Evolutionary conservation across 2,888 invertebrate genomes (phyloP), one percentile per base, ranked within the genome.

Genomic region (Drosophila setosimentum): DNA sequence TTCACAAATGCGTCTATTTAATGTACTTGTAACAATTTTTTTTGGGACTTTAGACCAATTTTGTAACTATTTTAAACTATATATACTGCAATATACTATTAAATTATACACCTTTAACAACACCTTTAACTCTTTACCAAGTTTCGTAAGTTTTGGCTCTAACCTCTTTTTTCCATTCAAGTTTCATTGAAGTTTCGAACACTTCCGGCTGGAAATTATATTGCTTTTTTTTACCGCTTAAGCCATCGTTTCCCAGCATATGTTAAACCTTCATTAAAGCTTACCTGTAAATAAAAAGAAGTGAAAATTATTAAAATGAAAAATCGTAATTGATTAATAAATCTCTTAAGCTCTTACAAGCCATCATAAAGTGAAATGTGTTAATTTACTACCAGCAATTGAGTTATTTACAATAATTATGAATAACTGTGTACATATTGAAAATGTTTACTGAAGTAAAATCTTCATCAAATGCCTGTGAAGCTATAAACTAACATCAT

Each of bases 221-320:
- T 11, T 13, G 16, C 18, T 40, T 49, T 35, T 32, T 48, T 6
- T 24, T 32, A 68, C 27, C 53, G 8, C 11, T 48, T 32, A 18
- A 32, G 3, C 27, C 18, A 27, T 11, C 18, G 10, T 24, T 49
- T 33, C 1, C 4, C 10, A 16, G 21, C 1, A 16, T 55, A 27
- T 7, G 18, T 7, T 27, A 0, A 18, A 16, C 24, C 10, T n/a
- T 61, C 24, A 40, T 37, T 42, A 33, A 18, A 32, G 50, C 61
- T 65, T 50, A 79, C 68, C 68, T 78, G 64, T 1, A 76, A 68
- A 54, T 32, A 59, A 49, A 40, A 33, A 4, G 13, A 21, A 3
- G 7, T 2, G 1, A 29, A 16, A 57, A 37, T 42, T 2, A 27
- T 49, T 27, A 35, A 40, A 63, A n/a, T 11, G 8, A 29, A 10